A percentile compares a stretch with the other conserved stretches of the same genome.
phyloP scores from a whole-genome alignment of 2,113 vertebrate species.

The Pachyramphus minor region DNA sequence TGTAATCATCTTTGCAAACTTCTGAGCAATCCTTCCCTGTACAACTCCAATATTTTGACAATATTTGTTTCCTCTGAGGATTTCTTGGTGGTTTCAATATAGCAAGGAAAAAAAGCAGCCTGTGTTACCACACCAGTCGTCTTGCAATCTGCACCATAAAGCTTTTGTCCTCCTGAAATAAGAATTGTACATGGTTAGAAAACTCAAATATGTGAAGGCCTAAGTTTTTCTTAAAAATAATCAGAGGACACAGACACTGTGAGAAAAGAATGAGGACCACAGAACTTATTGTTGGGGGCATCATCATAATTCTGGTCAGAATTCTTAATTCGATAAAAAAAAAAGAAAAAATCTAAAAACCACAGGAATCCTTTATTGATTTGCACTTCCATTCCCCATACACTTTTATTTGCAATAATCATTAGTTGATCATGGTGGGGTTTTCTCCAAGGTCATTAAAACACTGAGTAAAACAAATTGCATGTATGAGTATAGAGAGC shows the following conservation, averaged over 20 bases:
- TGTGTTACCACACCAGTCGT: not conserved
- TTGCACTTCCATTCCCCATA: not conserved
- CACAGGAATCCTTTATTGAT: not conserved
- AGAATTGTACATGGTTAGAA: not conserved
- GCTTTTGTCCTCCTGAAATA: not conserved
- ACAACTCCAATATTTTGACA: conserved; percentile 19
- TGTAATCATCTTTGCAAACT: not conserved
- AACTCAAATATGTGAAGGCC: not conserved
- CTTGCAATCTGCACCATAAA: not conserved
- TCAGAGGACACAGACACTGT: not conserved
- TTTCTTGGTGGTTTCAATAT: not conserved
- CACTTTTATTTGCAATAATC: not conserved
- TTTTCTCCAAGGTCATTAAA: not conserved
- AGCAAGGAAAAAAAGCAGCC: not conserved
- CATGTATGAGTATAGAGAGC: not conserved
- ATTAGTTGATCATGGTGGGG: not conserved
- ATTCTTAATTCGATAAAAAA: not conserved
- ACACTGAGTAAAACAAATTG: not conserved
- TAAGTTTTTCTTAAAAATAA: not conserved
- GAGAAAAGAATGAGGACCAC: not conserved
- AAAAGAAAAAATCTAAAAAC: not conserved
- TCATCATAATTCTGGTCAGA: not conserved
- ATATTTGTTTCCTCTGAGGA: not conserved
- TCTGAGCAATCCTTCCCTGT: not conserved
- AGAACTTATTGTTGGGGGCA: not conserved